Conservation (phyloP, 2,113 vertebrate genomes). For the Rhea pennata region DNA sequence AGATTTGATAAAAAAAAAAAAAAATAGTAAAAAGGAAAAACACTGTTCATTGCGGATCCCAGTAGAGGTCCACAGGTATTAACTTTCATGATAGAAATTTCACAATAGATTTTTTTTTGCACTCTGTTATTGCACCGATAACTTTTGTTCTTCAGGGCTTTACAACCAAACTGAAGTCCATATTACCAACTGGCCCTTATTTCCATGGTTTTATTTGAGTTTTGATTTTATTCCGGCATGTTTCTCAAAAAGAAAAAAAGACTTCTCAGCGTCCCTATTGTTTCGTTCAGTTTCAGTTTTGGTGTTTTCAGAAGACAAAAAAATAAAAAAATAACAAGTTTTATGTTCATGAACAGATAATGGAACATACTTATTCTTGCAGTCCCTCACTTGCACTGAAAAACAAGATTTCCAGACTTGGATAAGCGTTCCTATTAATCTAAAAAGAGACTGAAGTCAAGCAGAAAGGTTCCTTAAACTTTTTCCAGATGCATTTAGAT, state of each 20-base stretch:
- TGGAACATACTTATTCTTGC: not conserved
- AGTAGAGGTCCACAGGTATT: too few species aligned
- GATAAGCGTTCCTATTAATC: not conserved
- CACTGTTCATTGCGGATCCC: not conserved
- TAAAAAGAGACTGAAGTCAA: not conserved
- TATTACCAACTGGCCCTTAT: not conserved
- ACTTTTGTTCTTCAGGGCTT: not conserved
- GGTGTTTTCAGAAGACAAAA: not conserved
- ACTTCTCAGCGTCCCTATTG: not conserved
- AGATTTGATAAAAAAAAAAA: not conserved
- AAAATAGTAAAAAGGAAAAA: not conserved
- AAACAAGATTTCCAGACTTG: not conserved
- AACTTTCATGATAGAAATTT: not conserved
- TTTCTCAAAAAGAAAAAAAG: not conserved
- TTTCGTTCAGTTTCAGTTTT: not conserved
- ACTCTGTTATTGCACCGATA: not conserved
- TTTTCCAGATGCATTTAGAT: not conserved
- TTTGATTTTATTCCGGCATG: not conserved
- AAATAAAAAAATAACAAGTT: too few species aligned
- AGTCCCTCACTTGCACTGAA: not conserved
- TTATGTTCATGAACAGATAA: not conserved
- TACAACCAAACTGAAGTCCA: rapidly evolving
- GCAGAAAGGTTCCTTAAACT: not conserved
- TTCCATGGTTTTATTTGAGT: not conserved
- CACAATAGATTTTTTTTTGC: not conserved